Conservation (phyloP, 2,113 vertebrate genomes). For the Oreochromis tanganicae region DNA sequence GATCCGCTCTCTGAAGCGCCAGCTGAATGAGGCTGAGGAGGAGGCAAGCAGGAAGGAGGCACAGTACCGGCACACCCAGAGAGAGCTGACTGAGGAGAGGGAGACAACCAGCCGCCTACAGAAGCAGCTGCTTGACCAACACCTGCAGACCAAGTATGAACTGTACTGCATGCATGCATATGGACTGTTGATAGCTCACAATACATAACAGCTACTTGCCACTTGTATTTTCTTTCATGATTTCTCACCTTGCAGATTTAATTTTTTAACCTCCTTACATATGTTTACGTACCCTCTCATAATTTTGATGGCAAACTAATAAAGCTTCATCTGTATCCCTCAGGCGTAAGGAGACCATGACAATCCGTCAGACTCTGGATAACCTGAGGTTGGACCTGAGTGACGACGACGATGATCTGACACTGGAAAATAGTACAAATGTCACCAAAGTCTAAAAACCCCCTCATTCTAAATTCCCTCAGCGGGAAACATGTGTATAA, state of each 20-base stretch:
- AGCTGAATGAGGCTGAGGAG: constrained; percentile 74
- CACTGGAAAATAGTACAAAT: neutral
- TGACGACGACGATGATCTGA: constrained; percentile 46
- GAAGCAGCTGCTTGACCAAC: constrained; percentile 70
- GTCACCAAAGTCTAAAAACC: constrained; percentile 36
- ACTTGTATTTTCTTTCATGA: neutral
- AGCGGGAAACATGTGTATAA: neutral
- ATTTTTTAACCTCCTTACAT: neutral
- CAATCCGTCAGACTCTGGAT: constrained; percentile 68
- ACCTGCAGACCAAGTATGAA: constrained; percentile 66
- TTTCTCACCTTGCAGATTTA: neutral
- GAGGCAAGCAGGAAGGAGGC: constrained; percentile 70
- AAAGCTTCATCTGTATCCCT: neutral
- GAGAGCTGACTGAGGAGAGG: constrained; percentile 75
- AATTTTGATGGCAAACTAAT: neutral
- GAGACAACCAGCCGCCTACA: constrained; percentile 63
- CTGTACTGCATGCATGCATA: neutral
- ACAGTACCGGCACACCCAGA: constrained; percentile 64
- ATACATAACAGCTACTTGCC: neutral
- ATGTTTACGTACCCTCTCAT: neutral
- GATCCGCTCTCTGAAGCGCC: constrained; percentile 75
- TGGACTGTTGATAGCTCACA: neutral
- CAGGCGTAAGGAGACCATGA: constrained; percentile 68
- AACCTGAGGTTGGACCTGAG: constrained; percentile 65
- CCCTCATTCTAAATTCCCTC: neutral